Percentiles rank a stretch among this genome's conserved stretches.
These are phyloP conservation scores for Pantelozetes paolii DNA, from an alignment of 2,888 invertebrate species.

Conservation along the genomic window DNA sequence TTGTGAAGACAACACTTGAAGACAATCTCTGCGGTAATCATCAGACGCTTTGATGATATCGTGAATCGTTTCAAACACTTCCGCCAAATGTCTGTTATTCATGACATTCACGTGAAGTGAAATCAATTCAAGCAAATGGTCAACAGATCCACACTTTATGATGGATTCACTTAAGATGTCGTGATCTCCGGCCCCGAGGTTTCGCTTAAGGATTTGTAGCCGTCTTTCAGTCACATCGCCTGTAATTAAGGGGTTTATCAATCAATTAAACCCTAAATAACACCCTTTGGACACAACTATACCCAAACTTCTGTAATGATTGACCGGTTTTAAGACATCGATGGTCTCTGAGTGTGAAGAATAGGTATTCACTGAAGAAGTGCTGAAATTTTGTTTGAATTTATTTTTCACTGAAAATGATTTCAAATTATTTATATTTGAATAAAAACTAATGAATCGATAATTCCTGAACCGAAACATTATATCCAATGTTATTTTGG, in stretches of 20 bases:
- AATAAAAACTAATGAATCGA: background rate
- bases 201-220: background rate
- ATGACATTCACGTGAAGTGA: constrained; percentile 44
- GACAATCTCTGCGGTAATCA: background rate
- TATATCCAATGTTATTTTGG: background rate
- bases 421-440: background rate
- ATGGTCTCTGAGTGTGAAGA: background rate
- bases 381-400: background rate
- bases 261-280: background rate
- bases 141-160: constrained; percentile 30
- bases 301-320: background rate
- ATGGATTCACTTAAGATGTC: constrained; percentile 44
- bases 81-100: constrained; percentile 43
- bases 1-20: background rate
- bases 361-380: background rate
- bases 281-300: background rate
- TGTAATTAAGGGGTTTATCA: background rate
- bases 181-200: background rate
- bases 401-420: background rate
- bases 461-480: constrained; percentile 9
- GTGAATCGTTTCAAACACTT: constrained; percentile 39
- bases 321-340: background rate
- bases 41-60: constrained; percentile 31
- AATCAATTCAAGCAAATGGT: constrained; percentile 39
- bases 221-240: background rate